Evolutionary conservation across 2,113 vertebrate species (phyloP).

Genomic region (Corythornis cristatus): DNA sequence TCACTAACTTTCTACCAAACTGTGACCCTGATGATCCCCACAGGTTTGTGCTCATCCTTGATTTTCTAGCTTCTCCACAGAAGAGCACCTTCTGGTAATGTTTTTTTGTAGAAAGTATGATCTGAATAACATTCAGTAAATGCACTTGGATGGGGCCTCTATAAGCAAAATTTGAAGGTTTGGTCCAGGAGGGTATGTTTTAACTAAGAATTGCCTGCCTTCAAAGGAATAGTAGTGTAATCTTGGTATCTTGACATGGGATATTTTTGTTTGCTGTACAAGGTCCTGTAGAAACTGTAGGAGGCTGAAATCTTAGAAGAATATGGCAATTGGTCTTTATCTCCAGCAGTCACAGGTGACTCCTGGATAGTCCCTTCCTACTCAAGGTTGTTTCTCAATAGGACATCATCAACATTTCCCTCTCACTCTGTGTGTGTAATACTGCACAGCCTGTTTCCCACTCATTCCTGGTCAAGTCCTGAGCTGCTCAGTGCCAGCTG

Average conservation of each 20-base stretch:
- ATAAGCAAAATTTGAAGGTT: not conserved
- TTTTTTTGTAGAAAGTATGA: not conserved
- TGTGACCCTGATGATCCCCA: constrained; percentile 95
- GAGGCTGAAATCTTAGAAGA: not conserved
- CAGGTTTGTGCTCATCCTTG: constrained; percentile 78
- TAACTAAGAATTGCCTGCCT: not conserved
- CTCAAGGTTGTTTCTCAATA: not conserved
- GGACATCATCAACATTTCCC: not conserved
- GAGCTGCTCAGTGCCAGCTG: not conserved
- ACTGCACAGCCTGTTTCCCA: not conserved
- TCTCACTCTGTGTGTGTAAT: not conserved
- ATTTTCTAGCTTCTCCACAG: not conserved
- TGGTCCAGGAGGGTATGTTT: not conserved
- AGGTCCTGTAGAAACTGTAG: not conserved
- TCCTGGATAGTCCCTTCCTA: not conserved
- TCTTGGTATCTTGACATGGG: not conserved
- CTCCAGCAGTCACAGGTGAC: not conserved
- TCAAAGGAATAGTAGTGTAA: not conserved
- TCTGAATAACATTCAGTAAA: not conserved
- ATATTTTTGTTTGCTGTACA: not conserved
- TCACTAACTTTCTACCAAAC: constrained; percentile 92
- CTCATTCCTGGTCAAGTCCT: not conserved
- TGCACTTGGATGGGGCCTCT: not conserved
- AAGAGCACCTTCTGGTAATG: not conserved
- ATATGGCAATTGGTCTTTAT: not conserved